Base-by-base conservation (phyloP, 1,140 invertebrate species). In the Drusus annulatus region DNA sequence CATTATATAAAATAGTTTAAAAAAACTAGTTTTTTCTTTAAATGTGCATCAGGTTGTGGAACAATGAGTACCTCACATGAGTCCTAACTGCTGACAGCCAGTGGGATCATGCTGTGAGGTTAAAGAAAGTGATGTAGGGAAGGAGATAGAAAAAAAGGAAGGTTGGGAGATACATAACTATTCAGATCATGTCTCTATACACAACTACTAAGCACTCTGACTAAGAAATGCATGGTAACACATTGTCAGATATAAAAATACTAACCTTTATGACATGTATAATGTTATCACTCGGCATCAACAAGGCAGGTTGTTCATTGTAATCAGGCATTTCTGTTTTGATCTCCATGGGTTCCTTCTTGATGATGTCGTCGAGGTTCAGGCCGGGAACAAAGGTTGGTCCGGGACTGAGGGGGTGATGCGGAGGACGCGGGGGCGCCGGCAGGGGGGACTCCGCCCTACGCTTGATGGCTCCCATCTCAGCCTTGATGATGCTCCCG, bases 341-440 rank as follows among this genome's bases (percentile, higher is more conserved):
- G 28, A 81, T 81, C 16, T 83, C 82, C 21, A 80, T 65, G 6
- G 82, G 82, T 68, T 83, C 82, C 45, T 83, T 77, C 62, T 83
- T 83, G 56, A 83, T 83, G 56, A 80, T 76, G 45, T 83, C 65
- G 3, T 28, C 65, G 8, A 82, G 65, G 31, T 79, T 71, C 7
- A 76, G 78, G 2, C 60, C 69, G 74, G 56, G 69, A 1, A 36
- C 19, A 1, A 75, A 25, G 15, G 52, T n/a, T 1, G 23, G 19
- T 8, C 71, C 54, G 1, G 58, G 52, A 4, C 25, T 76, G 3
- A 60, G 23, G 17, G 31, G 19, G 63, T 63, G 56, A n/a, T 56
- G 74, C n/a, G 19, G 23, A 10, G 76, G 51, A 21, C 50, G 78
- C 1, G 76, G 76, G 15, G 82, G 79, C 16, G 45, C 2, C 1